Percentiles rank a stretch among this genome's conserved stretches.
phyloP scores from a whole-genome alignment of 2,113 vertebrate genomes.

The Phaethornis superciliosus region DNA sequence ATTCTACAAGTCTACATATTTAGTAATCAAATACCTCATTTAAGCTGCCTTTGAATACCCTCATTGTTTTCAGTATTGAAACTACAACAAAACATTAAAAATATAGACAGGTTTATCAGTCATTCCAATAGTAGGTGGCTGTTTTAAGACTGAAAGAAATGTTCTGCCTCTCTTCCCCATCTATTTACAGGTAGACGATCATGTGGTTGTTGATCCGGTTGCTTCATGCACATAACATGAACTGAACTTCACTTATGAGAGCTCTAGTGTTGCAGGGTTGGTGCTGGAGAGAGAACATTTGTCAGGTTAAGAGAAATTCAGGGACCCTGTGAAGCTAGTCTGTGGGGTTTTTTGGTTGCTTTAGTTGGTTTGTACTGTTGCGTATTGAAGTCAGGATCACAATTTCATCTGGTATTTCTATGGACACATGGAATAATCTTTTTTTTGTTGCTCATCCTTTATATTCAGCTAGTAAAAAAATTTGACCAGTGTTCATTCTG shows the following conservation, averaged over 20 bases:
- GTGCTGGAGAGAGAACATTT: background rate
- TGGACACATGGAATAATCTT: background rate
- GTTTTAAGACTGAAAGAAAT: background rate
- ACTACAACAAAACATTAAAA: background rate
- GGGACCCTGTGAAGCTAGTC: background rate
- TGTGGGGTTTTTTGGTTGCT: background rate
- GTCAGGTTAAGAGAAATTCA: background rate
- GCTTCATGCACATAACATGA: fast-evolving
- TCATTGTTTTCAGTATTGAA: background rate
- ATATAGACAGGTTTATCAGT: background rate
- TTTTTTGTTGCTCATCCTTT: background rate
- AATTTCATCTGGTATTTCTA: background rate
- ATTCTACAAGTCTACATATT: background rate
- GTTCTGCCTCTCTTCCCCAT: background rate
- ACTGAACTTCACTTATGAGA: background rate
- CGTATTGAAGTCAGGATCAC: background rate
- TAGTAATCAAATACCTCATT: background rate
- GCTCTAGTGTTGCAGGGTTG: background rate
- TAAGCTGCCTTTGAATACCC: background rate
- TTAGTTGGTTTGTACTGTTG: background rate
- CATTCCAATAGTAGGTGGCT: background rate
- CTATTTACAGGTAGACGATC: background rate
- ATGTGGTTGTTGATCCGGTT: background rate
- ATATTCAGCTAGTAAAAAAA: background rate
- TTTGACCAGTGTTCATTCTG: background rate